Conservation (phyloP, 2,113 vertebrate genomes). For the Gymnobelideus leadbeateri region DNA sequence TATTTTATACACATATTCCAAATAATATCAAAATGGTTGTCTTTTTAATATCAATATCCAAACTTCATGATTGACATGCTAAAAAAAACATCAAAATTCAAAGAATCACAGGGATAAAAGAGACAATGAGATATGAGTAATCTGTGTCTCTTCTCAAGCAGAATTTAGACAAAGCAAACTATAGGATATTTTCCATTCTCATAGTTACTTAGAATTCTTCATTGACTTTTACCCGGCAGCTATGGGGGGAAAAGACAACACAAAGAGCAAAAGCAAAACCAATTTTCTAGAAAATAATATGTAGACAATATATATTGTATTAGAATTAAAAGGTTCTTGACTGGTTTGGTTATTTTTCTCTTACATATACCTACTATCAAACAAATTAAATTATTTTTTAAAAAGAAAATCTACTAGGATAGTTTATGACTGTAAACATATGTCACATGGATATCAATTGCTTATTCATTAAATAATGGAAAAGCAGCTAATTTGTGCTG, state of each 20-base stretch:
- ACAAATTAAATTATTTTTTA: slow-evolving; percentile 57
- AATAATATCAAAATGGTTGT: not conserved
- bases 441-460: slow-evolving; percentile 15
- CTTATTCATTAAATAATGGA: slow-evolving; percentile 37
- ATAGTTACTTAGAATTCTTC: slow-evolving; percentile 46
- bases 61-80: not conserved
- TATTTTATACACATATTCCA: not conserved
- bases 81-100: slow-evolving; percentile 11
- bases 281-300: not conserved
- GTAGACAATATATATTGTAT: not conserved
- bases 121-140: slow-evolving; percentile 14
- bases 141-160: not conserved
- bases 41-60: not conserved
- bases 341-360: not conserved
- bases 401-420: slow-evolving; percentile 8
- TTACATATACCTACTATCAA: slow-evolving; percentile 31
- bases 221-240: slow-evolving; percentile 52
- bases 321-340: slow-evolving; percentile 41
- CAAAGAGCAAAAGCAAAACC: too few species aligned
- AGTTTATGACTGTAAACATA: slow-evolving; percentile 21
- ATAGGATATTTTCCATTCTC: slow-evolving; percentile 39
- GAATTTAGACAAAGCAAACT: slow-evolving; percentile 55
- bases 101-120: slow-evolving; percentile 28
- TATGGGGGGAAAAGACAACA: not conserved
- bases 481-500: slow-evolving; percentile 42